Base-by-base conservation (phyloP, 2,888 invertebrate genomes). In the Erebia epiphron region DNA sequence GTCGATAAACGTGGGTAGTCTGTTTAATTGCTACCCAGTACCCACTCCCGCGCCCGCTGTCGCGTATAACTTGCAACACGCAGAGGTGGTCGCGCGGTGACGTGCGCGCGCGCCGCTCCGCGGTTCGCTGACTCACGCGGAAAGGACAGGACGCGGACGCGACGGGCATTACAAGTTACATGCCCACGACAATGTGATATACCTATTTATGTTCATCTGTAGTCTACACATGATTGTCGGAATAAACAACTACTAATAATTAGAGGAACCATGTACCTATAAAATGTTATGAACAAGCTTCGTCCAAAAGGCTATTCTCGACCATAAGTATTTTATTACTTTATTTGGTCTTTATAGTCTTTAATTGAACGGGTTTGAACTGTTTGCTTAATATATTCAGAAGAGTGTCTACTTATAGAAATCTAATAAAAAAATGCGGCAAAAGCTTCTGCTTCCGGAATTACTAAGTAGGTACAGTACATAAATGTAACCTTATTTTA, bases 111-210 rank as follows among this genome's bases (percentile, higher is more conserved):
- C 76, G 75, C 46, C 52, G 71, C 68, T 68, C 60, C 76, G 74
- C 68, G 70, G 71, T 75, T 73, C 75, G 73, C 70, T 80, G 80
- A 79, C 77, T 83, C 78, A 77, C 78, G 80, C 79, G 77, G 78
- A 73, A 79, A 77, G 76, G 78, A 73, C 75, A 73, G 75, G 76
- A 75, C 76, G 77, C 75, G 79, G 69, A 69, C 75, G 75, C 75
- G 75, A 74, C 71, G 75, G 61, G 75, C 72, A 75, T 73, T 71
- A 73, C 69, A 65, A 71, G 65, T 52, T 49, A 26, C 62, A 14
- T 14, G 61, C 61, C 18, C 14, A 54, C 58, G 21, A 8, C 49
- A 58, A 49, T 58, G 67, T 18, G 65, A 43, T 35, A n/a, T 64
- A 63, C 14, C n/a, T 50, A 46, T 49, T 9, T 50, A 13, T 18